Conservation (phyloP, 1,140 invertebrate genomes). For the Metaphire vulgaris region DNA sequence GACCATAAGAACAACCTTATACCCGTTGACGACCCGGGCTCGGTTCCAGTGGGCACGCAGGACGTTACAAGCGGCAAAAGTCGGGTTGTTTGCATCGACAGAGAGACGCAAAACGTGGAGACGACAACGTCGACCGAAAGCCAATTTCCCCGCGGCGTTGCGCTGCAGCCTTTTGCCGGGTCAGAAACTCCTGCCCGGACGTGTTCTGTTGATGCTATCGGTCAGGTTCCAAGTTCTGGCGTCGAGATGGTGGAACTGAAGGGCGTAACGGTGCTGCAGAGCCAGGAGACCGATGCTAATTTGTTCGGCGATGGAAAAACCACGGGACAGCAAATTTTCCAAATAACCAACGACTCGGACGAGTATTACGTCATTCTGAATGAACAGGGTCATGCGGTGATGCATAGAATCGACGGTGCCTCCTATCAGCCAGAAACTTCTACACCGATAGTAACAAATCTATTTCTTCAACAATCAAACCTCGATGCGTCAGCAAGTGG, state of each 20-base stretch:
- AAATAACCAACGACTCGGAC: background rate
- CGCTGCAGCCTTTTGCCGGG: background rate
- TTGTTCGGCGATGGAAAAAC: background rate
- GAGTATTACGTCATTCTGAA: background rate
- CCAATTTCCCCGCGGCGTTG: background rate
- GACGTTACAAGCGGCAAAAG: background rate
- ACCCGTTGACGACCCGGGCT: background rate
- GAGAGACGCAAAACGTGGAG: background rate
- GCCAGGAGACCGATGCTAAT: too few relatives aligned
- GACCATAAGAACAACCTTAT: constrained; percentile 55
- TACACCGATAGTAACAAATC: background rate
- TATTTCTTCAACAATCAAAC: background rate
- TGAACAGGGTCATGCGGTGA: background rate
- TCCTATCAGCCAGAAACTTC: background rate
- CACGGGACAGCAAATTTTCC: background rate
- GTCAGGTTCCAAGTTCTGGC: background rate
- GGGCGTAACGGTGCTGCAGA: background rate
- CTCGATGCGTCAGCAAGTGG: background rate
- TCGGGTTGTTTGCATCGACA: background rate
- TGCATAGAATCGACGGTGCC: background rate
- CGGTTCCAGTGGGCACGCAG: too few relatives aligned
- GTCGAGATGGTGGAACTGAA: background rate
- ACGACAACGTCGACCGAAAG: too few relatives aligned
- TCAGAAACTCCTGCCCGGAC: background rate
- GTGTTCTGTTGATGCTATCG: background rate